Conservation (phyloP, 2,888 invertebrate species). For the Idaea biselata region DNA sequence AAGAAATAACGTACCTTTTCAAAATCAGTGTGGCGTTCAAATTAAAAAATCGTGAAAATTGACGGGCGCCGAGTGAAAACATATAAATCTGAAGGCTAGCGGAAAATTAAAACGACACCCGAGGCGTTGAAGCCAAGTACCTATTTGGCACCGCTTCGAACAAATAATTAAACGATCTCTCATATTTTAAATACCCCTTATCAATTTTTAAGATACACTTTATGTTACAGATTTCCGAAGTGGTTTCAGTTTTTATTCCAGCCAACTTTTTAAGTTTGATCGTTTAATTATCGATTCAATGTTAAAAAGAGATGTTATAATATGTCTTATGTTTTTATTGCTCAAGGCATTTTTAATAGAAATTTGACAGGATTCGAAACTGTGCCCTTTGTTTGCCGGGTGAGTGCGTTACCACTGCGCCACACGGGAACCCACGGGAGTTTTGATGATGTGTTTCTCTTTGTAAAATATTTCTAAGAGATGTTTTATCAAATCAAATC, state of each 20-base stretch:
- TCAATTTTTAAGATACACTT: background rate
- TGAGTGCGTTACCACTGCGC: no score
- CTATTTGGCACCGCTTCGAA: constrained; percentile 1
- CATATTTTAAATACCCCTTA: background rate
- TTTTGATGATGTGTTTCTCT: no score
- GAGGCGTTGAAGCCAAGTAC: constrained; percentile 13
- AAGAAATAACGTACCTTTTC: constrained; percentile 53
- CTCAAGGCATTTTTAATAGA: no score
- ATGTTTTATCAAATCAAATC: no score
- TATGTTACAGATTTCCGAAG: background rate
- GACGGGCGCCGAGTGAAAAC: constrained; percentile 65
- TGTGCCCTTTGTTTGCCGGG: no score
- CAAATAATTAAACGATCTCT: constrained; percentile 2
- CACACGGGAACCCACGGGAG: no score
- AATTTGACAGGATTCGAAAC: no score
- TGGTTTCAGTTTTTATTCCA: background rate
- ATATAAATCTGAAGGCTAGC: constrained; percentile 30
- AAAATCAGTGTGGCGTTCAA: constrained; percentile 62
- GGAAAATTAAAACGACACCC: constrained; percentile 26
- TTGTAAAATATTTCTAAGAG: no score
- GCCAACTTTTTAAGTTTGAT: background rate
- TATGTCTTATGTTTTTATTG: no score
- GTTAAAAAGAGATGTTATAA: background rate
- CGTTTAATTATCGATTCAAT: background rate
- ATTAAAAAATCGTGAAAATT: constrained; percentile 72